These are phyloP conservation scores for Melanotaenia maccullochi DNA, from an alignment of 2,797 vertebrate species.

Conservation along the genomic window DNA sequence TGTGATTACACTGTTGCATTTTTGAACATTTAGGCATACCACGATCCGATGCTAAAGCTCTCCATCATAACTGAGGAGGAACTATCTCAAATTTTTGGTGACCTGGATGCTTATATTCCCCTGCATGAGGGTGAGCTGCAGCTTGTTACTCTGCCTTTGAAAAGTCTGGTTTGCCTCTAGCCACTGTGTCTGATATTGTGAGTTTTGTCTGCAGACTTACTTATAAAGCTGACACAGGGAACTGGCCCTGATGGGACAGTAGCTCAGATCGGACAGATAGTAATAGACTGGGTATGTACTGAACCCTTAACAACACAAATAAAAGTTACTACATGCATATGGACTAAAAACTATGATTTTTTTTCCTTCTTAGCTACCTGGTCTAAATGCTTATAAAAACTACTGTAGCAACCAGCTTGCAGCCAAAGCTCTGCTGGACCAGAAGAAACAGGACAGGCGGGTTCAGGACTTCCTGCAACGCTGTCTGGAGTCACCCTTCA, in stretches of 20 bases:
- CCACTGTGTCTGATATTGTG: background rate
- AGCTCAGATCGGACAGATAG: conserved; percentile 92
- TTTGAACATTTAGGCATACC: conserved; percentile 87
- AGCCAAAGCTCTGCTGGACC: conserved; percentile 94
- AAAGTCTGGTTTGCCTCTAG: background rate
- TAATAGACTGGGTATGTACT: conserved; percentile 91
- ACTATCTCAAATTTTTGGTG: conserved; percentile 94
- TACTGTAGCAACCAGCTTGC: conserved; percentile 97
- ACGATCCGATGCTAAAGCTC: conserved; percentile 97
- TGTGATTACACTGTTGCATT: conserved; percentile 1
- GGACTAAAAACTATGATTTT: background rate
- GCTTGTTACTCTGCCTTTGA: background rate
- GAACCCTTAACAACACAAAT: background rate
- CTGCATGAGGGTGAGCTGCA: conserved; percentile 86
- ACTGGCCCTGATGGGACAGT: conserved; percentile 92
- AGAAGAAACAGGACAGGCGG: conserved; percentile 92
- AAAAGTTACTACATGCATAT: background rate
- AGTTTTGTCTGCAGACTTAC: conserved; percentile 80
- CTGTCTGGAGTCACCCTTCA: conserved; percentile 97
- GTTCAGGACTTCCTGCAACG: conserved; percentile 97
- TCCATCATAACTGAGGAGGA: conserved; percentile 98
- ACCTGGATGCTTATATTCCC: conserved; percentile 96
- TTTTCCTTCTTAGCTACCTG: conserved; percentile 84
- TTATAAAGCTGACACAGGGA: conserved; percentile 89
- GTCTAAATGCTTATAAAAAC: conserved; percentile 91